Evolutionary conservation across 2,888 invertebrate genomes (phyloP).

Genomic region (Notocelia uddmanniana): DNA sequence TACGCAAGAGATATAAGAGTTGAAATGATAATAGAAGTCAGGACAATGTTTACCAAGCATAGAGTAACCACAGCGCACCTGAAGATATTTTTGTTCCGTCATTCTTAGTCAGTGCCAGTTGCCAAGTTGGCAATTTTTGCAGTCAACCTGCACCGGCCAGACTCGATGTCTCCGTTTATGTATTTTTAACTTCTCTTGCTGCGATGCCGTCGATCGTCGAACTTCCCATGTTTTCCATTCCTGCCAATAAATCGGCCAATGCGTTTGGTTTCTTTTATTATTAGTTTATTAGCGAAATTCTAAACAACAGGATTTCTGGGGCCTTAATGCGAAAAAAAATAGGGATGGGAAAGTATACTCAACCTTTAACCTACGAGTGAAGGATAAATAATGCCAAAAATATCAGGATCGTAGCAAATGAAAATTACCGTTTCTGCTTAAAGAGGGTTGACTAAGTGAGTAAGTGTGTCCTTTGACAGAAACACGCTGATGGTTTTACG

Average conservation of each 20-base stretch:
- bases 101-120: conserved; percentile 7
- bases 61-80: background rate
- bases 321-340: too few species aligned
- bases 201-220: conserved; percentile 5
- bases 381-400: background rate
- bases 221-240: conserved; percentile 25
- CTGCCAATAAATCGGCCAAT: background rate
- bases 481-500: too few species aligned
- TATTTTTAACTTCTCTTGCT: conserved; percentile 39
- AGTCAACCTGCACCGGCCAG: conserved; percentile 33
- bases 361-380: background rate
- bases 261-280: background rate
- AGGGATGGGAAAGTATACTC: background rate
- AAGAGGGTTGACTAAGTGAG: background rate
- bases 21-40: background rate
- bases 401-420: background rate
- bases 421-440: background rate
- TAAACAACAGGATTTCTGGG: background rate
- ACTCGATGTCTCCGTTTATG: conserved; percentile 29
- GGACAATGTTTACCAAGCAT: background rate
- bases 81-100: conserved; percentile 26
- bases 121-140: conserved; percentile 42
- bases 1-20: background rate
- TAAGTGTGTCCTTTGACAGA: background rate
- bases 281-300: conserved; percentile 1